These are phyloP conservation scores for Episyrphus balteatus DNA, from an alignment of 1,140 invertebrate genomes.

Conservation along the genomic window DNA sequence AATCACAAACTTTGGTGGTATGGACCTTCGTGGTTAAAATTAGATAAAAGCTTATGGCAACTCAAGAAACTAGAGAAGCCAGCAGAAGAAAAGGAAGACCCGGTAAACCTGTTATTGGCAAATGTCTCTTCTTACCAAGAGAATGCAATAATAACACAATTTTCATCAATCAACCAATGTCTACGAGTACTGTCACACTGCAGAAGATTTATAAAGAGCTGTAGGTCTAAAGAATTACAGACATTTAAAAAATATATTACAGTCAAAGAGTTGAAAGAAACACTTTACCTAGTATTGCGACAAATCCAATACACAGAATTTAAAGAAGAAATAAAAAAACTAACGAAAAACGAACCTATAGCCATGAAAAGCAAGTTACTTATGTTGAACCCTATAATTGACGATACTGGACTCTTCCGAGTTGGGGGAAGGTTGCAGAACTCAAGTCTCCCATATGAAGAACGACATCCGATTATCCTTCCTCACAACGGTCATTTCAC, in stretches of 20 bases:
- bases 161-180: too few relatives aligned
- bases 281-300: background rate
- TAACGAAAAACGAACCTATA: background rate
- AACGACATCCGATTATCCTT: constrained; percentile 31
- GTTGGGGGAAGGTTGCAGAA: constrained; percentile 31
- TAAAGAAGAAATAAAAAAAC: background rate
- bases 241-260: too few relatives aligned
- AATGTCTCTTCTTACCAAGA: background rate
- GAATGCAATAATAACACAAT: background rate
- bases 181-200: too few relatives aligned
- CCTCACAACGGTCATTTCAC: constrained; percentile 15
- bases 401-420: constrained; percentile 22
- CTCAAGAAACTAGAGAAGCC: too few relatives aligned
- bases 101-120: background rate
- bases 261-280: background rate
- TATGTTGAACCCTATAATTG: constrained; percentile 19
- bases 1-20: constrained; percentile 23
- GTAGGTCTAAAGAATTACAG: too few relatives aligned
- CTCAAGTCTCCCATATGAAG: constrained; percentile 14
- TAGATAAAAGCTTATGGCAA: background rate
- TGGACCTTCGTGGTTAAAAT: constrained; percentile 18
- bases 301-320: background rate
- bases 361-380: background rate
- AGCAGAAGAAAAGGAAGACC: background rate
- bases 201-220: too few relatives aligned